These are phyloP conservation scores for Phoenicopterus ruber DNA, from an alignment of 2,113 vertebrate species.

Conservation along the genomic window DNA sequence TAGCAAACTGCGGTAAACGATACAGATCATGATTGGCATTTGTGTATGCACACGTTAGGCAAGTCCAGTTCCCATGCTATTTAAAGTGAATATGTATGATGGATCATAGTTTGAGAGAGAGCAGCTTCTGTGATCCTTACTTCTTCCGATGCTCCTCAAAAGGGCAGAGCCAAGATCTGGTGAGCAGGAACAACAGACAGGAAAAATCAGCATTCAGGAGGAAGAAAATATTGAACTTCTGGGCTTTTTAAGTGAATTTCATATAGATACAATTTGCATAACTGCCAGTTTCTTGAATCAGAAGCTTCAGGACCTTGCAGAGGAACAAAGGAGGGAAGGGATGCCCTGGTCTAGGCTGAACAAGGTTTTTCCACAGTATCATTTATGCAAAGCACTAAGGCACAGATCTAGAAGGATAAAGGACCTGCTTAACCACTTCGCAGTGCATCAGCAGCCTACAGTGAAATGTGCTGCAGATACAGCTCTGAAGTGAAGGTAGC, in stretches of 20 bases:
- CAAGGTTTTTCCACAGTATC: neutral
- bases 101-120: neutral
- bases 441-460: neutral
- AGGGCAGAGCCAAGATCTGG: neutral
- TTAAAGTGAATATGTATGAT: neutral
- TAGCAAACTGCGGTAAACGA: neutral
- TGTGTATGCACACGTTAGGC: accelerated
- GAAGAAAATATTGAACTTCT: neutral
- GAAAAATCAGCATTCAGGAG: neutral
- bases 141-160: neutral
- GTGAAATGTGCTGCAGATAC: neutral
- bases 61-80: neutral
- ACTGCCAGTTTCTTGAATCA: neutral
- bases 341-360: neutral
- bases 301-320: neutral
- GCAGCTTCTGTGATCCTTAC: neutral
- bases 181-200: neutral
- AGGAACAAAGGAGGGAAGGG: neutral
- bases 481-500: neutral
- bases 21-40: neutral
- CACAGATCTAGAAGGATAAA: neutral
- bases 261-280: neutral
- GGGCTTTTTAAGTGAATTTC: neutral
- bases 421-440: neutral
- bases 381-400: neutral